A percentile compares a stretch with the other conserved stretches of the same genome.
Evolutionary conservation across 2,888 invertebrate genomes (phyloP).

Genomic region (Diogma glabrata): DNA sequence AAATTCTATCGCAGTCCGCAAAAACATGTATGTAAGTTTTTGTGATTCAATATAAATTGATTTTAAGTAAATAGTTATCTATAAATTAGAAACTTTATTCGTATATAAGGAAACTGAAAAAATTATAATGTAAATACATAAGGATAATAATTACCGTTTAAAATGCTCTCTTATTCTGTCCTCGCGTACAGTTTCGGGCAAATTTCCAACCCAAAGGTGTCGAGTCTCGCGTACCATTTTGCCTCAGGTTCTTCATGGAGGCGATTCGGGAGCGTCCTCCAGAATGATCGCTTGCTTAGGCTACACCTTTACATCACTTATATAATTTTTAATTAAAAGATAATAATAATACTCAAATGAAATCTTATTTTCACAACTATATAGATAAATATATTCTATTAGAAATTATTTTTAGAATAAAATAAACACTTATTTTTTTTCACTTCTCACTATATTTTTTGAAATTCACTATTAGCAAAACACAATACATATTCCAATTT

Average conservation of each 20-base stretch:
- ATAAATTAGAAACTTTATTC: too few species aligned
- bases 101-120: too few species aligned
- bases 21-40: too few species aligned
- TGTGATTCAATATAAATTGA: too few species aligned
- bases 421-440: background rate
- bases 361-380: too few species aligned
- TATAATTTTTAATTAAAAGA: too few species aligned
- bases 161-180: conserved; percentile 95
- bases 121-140: too few species aligned
- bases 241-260: conserved; percentile 81
- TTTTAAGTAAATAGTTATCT: too few species aligned
- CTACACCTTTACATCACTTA: too few species aligned
- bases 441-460: conserved; percentile 6
- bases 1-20: too few species aligned
- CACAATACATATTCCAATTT: conserved; percentile 8
- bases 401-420: background rate
- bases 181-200: conserved; percentile 98
- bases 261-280: conserved; percentile 24
- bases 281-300: conserved; percentile 8
- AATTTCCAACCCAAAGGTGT: conserved; percentile 99
- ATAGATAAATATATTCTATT: too few species aligned
- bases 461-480: conserved; percentile 3
- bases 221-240: conserved; percentile 99
- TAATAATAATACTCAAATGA: too few species aligned
- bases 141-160: conserved; percentile 67